Percentiles rank a stretch among this genome's conserved stretches.
These are phyloP conservation scores for Amyelois transitella DNA, from an alignment of 1,140 invertebrate species.

Conservation along the genomic window DNA sequence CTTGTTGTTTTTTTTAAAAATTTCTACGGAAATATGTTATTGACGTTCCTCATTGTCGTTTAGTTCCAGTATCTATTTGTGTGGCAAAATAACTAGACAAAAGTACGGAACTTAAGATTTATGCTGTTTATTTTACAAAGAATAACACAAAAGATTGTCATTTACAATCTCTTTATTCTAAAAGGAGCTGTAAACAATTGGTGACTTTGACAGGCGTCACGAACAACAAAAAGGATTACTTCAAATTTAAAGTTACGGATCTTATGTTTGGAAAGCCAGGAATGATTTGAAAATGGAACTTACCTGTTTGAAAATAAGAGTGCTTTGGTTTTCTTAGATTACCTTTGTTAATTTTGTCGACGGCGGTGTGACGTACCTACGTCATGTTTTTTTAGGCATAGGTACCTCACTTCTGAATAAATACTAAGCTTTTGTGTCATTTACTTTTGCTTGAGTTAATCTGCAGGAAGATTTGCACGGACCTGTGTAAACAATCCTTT, in stretches of 20 bases:
- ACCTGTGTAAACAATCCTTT: conserved; percentile 41
- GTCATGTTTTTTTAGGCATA: conserved; percentile 49
- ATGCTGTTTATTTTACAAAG: conserved; percentile 60
- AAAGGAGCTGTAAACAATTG: conserved; percentile 63
- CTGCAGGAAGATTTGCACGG: conserved; percentile 27
- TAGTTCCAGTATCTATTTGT: conserved; percentile 27
- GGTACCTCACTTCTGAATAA: conserved; percentile 42
- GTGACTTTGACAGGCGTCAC: conserved; percentile 63
- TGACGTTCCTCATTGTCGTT: conserved; percentile 14
- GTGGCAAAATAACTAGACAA: conserved; percentile 43
- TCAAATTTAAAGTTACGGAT: neutral
- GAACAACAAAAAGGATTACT: conserved; percentile 64
- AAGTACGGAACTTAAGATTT: conserved; percentile 48
- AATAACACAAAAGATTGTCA: conserved; percentile 54
- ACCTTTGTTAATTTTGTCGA: neutral
- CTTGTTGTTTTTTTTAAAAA: neutral
- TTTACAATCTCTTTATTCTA: conserved; percentile 56
- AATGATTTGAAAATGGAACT: neutral
- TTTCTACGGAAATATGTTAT: conserved; percentile 13
- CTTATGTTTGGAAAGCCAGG: neutral
- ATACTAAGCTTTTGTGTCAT: conserved; percentile 32
- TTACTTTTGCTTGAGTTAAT: conserved; percentile 23
- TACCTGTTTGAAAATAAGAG: neutral
- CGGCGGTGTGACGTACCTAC: conserved; percentile 18
- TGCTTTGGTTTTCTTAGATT: neutral